Evolutionary conservation across 2,888 invertebrate species (phyloP).

Genomic region (Parthenolecanium corni): DNA sequence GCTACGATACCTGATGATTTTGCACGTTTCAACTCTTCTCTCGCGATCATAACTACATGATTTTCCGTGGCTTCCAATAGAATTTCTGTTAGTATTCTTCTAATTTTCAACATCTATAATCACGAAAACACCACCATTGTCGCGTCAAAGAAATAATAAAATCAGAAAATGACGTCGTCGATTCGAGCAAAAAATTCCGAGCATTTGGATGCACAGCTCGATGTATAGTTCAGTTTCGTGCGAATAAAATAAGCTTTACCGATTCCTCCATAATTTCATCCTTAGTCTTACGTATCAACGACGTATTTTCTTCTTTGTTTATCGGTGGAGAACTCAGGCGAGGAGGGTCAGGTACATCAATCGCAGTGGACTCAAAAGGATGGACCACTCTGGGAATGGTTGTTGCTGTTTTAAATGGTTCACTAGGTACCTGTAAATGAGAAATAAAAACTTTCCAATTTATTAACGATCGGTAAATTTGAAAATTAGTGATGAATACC

Average conservation of each 20-base stretch:
- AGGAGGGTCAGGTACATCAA: not conserved
- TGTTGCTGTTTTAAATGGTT: too few species aligned
- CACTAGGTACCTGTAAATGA: too few species aligned
- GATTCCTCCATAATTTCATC: conserved; percentile 54
- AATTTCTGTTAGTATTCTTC: conserved; percentile 82
- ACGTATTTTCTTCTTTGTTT: not conserved
- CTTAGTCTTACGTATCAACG: conserved; percentile 32
- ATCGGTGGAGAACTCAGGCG: conserved; percentile 3
- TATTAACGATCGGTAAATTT: too few species aligned
- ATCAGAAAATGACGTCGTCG: not conserved
- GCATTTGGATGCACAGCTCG: not conserved
- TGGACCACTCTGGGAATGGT: too few species aligned
- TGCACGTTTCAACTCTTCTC: conserved; percentile 19
- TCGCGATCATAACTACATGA: conserved; percentile 19
- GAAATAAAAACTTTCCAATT: too few species aligned
- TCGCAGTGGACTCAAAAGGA: too few species aligned
- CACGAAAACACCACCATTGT: conserved; percentile 27
- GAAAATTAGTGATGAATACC: too few species aligned
- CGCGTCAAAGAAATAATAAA: conserved; percentile 4
- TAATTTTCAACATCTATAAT: conserved; percentile 71
- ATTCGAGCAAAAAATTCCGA: not conserved
- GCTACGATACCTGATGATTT: not conserved
- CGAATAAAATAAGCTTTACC: conserved; percentile 30
- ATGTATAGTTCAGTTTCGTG: not conserved
- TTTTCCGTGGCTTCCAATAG: conserved; percentile 72